Percentiles rank a stretch among this genome's conserved stretches.
Conservation (phyloP, 2,888 invertebrate species). For the Apamea crenata region DNA sequence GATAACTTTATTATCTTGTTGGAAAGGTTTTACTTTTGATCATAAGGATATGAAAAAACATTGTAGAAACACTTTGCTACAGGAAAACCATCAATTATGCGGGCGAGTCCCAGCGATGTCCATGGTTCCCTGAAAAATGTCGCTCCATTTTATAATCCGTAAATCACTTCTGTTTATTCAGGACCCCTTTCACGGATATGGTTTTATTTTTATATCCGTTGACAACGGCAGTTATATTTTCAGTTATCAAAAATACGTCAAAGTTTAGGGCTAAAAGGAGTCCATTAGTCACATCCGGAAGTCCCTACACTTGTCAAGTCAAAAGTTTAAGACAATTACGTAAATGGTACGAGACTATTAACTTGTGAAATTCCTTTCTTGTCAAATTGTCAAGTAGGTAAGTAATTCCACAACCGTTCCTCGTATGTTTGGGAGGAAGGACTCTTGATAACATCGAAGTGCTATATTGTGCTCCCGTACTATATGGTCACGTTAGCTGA, state of each 20-base stretch:
- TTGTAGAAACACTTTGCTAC: constrained; percentile 42
- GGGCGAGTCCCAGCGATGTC: constrained; percentile 25
- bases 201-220: constrained; percentile 47
- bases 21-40: constrained; percentile 26
- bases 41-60: constrained; percentile 35
- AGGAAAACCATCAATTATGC: constrained; percentile 58
- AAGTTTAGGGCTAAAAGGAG: constrained; percentile 32
- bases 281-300: constrained; percentile 17
- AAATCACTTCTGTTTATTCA: constrained; percentile 58
- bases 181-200: constrained; percentile 48
- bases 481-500: constrained; percentile 58
- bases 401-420: constrained; percentile 32
- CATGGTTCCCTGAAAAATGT: constrained; percentile 33
- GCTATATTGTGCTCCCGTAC: constrained; percentile 43
- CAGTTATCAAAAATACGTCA: constrained; percentile 34
- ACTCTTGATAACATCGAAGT: constrained; percentile 48
- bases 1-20: constrained; percentile 27
- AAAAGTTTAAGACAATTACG: constrained; percentile 35
- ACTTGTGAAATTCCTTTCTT: constrained; percentile 19
- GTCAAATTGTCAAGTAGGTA: constrained; percentile 47
- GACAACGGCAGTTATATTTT: constrained; percentile 31
- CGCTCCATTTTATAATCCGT: constrained; percentile 61
- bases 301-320: constrained; percentile 14
- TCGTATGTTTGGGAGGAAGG: constrained; percentile 31
- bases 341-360: constrained; percentile 25